Conservation (phyloP, 92 coral and sea anemone genomes). For the Isaurus tuberculatus region DNA sequence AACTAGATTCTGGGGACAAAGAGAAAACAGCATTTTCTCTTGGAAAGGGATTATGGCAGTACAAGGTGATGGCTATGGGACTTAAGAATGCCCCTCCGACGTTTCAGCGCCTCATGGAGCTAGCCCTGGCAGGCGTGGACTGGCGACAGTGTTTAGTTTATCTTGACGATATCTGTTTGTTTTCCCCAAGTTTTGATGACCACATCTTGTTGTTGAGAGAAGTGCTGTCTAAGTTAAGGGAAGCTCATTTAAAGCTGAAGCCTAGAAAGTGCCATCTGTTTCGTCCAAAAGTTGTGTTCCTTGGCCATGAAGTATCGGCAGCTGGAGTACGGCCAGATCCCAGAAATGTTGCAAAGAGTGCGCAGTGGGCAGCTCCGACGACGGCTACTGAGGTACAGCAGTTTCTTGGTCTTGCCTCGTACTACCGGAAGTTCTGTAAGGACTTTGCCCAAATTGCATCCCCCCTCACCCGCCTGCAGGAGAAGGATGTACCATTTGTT, state of each 20-base stretch:
- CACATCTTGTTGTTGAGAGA: slow-evolving; percentile 18
- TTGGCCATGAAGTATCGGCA: no score
- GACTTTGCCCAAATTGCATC: slow-evolving; percentile 44
- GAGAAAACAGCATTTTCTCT: slow-evolving; percentile 36
- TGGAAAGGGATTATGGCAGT: slow-evolving; percentile 41
- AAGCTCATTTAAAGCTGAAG: neutral
- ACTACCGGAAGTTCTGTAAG: slow-evolving; percentile 50
- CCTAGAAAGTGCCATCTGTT: slow-evolving; percentile 27
- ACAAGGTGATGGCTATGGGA: slow-evolving; percentile 14
- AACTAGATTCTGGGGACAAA: no score
- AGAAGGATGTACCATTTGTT: slow-evolving; percentile 38
- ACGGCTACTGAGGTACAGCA: slow-evolving; percentile 39
- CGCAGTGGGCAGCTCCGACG: no score
- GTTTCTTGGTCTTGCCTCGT: slow-evolving; percentile 45
- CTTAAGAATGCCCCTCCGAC: slow-evolving; percentile 24
- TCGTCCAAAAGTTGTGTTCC: slow-evolving; percentile 23
- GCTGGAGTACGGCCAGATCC: no score
- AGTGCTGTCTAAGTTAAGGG: slow-evolving; percentile 19
- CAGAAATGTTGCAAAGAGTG: no score
- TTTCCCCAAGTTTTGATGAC: slow-evolving; percentile 8
- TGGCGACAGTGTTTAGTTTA: neutral
- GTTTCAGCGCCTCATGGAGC: slow-evolving; percentile 45
- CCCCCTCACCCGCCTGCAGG: slow-evolving; percentile 33
- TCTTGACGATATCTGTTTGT: slow-evolving; percentile 39
- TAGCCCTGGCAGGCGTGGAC: slow-evolving; percentile 13